These are phyloP conservation scores for Harpegnathos saltator DNA, from an alignment of 1,140 invertebrate species.

Conservation along the genomic window DNA sequence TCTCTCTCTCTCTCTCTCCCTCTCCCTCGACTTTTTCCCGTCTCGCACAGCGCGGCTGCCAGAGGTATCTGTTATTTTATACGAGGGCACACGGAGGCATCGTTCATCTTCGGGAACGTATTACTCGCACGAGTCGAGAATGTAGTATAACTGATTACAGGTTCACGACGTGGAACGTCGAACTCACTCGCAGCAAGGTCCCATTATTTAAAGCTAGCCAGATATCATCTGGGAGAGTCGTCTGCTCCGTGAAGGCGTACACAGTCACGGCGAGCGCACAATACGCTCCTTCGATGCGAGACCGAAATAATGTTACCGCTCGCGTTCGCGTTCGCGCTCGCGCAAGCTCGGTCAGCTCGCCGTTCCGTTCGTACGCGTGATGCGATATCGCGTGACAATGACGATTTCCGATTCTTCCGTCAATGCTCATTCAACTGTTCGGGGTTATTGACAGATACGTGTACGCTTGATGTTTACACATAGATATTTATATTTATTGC, in stretches of 20 bases:
- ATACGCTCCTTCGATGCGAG: conserved; percentile 38
- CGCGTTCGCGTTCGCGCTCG: too few relatives aligned
- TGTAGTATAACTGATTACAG: conserved; percentile 47
- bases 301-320: conserved; percentile 49
- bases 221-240: conserved; percentile 58
- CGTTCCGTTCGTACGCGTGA: background rate
- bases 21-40: too few relatives aligned
- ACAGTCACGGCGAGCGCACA: conserved; percentile 31
- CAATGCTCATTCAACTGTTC: too few relatives aligned
- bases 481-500: too few relatives aligned
- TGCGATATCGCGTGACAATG: too few relatives aligned
- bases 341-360: too few relatives aligned
- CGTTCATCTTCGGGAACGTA: conserved; percentile 41
- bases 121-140: conserved; percentile 36
- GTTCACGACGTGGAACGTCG: conserved; percentile 51
- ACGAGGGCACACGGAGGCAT: background rate
- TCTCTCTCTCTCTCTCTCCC: background rate
- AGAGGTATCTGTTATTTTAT: conserved; percentile 21
- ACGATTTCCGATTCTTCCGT: too few relatives aligned
- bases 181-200: conserved; percentile 59
- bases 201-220: conserved; percentile 58
- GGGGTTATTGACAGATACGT: too few relatives aligned
- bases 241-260: conserved; percentile 47
- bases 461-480: too few relatives aligned
- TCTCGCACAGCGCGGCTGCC: background rate